phyloP scores from a whole-genome alignment of 1,140 invertebrate genomes.

The Phenacoccus solenopsis region DNA sequence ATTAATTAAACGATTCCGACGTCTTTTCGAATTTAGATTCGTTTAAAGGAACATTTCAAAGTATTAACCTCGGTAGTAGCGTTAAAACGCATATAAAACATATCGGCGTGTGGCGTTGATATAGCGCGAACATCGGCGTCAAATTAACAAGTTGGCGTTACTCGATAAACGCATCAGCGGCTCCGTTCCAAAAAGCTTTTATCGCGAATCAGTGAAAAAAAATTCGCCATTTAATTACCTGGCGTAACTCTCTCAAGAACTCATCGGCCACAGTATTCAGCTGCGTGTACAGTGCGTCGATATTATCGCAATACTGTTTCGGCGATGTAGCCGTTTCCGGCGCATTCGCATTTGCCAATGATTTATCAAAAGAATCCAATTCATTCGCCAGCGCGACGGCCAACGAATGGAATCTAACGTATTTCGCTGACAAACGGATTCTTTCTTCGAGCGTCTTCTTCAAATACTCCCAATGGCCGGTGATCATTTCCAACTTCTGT shows the following conservation, averaged over 20 bases:
- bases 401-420: not conserved
- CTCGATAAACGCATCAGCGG: too few relatives aligned
- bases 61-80: too few relatives aligned
- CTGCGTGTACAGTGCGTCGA: conserved; percentile 10
- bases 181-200: too few relatives aligned
- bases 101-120: not conserved
- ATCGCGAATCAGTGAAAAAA: not conserved
- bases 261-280: conserved; percentile 12
- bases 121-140: not conserved
- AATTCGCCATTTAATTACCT: not conserved
- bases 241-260: conserved; percentile 13
- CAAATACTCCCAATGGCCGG: conserved; percentile 20
- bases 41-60: not conserved
- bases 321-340: not conserved
- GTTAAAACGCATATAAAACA: not conserved
- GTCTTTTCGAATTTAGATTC: not conserved
- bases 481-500: conserved; percentile 11
- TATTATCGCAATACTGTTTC: conserved; percentile 15
- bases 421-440: conserved; percentile 14
- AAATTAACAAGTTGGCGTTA: not conserved
- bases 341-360: not conserved
- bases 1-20: conserved; percentile 12
- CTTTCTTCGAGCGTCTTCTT: conserved; percentile 16
- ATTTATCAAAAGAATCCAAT: conserved; percentile 17
- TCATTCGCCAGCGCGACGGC: conserved; percentile 1